Conservation (phyloP, 2,797 vertebrate genomes). For the Tamandua tetradactyla region DNA sequence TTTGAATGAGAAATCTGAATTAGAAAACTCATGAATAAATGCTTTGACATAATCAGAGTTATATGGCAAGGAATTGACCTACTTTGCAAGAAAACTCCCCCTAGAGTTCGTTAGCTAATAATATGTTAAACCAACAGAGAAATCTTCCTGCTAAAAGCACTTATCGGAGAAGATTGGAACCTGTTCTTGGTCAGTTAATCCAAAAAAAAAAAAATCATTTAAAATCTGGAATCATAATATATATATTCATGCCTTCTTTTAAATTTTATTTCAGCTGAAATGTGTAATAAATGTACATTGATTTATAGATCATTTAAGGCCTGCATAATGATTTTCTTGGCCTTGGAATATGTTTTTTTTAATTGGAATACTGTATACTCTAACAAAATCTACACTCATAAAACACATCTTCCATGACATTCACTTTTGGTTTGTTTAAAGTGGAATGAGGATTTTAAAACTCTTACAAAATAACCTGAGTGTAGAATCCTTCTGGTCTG, state of each 20-base stretch:
- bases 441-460: not conserved
- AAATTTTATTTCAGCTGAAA: conserved; percentile 50
- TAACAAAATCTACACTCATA: not conserved
- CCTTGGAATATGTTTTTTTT: not conserved
- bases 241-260: not conserved
- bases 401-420: not conserved
- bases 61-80: conserved; percentile 85
- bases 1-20: conserved; percentile 83
- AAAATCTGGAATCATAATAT: conserved; percentile 17
- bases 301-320: conserved; percentile 37
- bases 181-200: conserved; percentile 54
- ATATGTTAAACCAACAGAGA: conserved; percentile 82
- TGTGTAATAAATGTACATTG: not conserved
- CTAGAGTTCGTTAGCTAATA: conserved; percentile 83
- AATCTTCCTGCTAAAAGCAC: conserved; percentile 71
- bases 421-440: not conserved
- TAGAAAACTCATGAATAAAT: conserved; percentile 85
- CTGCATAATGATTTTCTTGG: conserved; percentile 5
- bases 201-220: conserved; percentile 6
- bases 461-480: not conserved
- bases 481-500: not conserved
- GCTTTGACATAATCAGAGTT: conserved; percentile 86
- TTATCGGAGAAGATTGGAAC: conserved; percentile 36
- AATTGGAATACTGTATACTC: not conserved
- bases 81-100: conserved; percentile 84